These are phyloP conservation scores for Boleophthalmus pectinirostris DNA, from an alignment of 2,113 vertebrate species.

Conservation along the genomic window DNA sequence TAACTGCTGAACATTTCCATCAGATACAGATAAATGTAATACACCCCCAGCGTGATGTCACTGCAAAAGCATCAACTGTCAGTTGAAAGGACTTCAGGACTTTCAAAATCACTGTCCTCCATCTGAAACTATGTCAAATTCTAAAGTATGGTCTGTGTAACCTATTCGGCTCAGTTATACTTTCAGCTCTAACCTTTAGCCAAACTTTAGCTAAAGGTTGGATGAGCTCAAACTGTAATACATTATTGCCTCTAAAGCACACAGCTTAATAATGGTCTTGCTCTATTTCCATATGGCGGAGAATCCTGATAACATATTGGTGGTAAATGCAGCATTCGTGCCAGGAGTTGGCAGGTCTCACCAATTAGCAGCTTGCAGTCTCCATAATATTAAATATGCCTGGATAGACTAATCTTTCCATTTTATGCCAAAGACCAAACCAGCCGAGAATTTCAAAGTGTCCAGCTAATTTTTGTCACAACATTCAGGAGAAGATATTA, in stretches of 20 bases:
- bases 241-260: not conserved
- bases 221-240: not conserved
- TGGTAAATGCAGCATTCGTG: conserved; percentile 31
- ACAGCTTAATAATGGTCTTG: not conserved
- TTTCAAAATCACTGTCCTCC: not conserved
- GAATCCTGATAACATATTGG: conserved; percentile 19
- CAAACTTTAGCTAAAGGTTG: not conserved
- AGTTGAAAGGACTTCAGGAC: no score
- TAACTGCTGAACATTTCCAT: no score
- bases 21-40: no score
- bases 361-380: conserved; percentile 33
- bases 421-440: conserved; percentile 47
- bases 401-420: conserved; percentile 33
- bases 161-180: not conserved
- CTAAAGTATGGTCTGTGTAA: not conserved
- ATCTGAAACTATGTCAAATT: not conserved
- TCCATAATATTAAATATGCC: conserved; percentile 47
- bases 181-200: not conserved
- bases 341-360: conserved; percentile 38
- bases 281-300: conserved; percentile 25
- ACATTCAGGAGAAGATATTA: conserved; percentile 12
- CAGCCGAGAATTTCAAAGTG: conserved; percentile 37
- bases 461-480: conserved; percentile 25
- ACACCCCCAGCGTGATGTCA: no score
- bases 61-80: no score